A percentile compares a stretch with the other conserved stretches of the same genome.
Evolutionary conservation across 2,797 vertebrate genomes (phyloP).

Genomic region (Anabas testudineus): DNA sequence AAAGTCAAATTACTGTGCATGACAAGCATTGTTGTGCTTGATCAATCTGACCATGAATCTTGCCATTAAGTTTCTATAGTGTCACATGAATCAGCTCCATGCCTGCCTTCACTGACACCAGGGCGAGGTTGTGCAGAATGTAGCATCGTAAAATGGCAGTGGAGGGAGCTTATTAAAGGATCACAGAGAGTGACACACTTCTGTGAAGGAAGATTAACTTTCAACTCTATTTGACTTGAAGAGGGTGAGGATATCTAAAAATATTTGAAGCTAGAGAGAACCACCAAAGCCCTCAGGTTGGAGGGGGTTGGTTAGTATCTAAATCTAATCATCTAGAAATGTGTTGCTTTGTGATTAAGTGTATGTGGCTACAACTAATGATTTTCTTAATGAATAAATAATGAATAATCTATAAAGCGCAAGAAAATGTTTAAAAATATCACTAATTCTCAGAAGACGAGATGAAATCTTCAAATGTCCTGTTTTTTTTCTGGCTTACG

Average conservation of each 20-base stretch:
- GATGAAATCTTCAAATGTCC: too few species aligned
- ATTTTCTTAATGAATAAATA: background rate
- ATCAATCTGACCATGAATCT: constrained; percentile 29
- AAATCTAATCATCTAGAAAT: background rate
- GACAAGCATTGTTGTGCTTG: background rate
- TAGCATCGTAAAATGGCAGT: constrained; percentile 26
- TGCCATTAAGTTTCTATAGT: constrained; percentile 11
- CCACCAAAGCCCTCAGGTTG: constrained; percentile 11
- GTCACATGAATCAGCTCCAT: constrained; percentile 11
- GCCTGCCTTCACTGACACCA: constrained; percentile 20
- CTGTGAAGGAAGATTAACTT: constrained; percentile 39
- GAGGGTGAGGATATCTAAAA: constrained; percentile 48
- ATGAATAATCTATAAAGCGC: background rate
- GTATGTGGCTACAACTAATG: background rate
- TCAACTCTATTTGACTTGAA: constrained; percentile 50
- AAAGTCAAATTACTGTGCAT: constrained; percentile 1
- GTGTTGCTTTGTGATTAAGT: background rate
- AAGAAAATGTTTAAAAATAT: too few species aligned
- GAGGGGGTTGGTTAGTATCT: background rate
- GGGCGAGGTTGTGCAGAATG: constrained; percentile 13
- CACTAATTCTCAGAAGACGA: too few species aligned
- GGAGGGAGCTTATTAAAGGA: constrained; percentile 20
- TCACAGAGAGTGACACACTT: constrained; percentile 55
- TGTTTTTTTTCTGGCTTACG: too few species aligned
- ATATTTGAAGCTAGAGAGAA: constrained; percentile 32